Conservation (phyloP, 2,888 invertebrate genomes). For the Himalopsyche anomala region DNA sequence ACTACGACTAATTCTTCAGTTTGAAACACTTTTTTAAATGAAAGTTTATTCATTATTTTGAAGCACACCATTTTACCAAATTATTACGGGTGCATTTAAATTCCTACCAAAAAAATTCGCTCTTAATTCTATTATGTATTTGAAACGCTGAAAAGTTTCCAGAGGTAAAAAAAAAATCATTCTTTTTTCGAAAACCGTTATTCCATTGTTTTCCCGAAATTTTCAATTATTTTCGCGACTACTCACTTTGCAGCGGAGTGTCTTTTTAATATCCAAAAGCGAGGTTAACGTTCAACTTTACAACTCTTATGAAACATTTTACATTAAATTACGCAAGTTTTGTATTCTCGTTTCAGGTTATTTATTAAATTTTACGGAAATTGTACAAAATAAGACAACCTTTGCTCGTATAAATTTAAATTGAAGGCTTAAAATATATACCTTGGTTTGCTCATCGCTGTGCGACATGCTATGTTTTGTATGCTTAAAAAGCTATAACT, state of each 20-base stretch:
- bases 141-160: neutral
- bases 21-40: neutral
- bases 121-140: neutral
- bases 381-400: conserved; percentile 26
- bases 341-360: conserved; percentile 7
- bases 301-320: conserved; percentile 34
- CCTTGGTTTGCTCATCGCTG: neutral
- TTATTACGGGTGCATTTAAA: neutral
- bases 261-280: conserved; percentile 22
- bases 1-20: too few species aligned
- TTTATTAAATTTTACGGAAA: conserved; percentile 13
- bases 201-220: neutral
- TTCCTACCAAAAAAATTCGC: neutral
- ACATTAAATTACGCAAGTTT: conserved; percentile 30
- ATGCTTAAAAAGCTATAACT: neutral
- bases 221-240: conserved; percentile 11
- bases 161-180: neutral
- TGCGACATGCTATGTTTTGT: neutral
- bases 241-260: neutral
- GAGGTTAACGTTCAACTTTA: conserved; percentile 29
- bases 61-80: neutral
- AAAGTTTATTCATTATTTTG: neutral
- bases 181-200: neutral
- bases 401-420: conserved; percentile 27
- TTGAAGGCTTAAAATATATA: neutral